A percentile compares a stretch with the other conserved stretches of the same genome.
Evolutionary conservation across 1,140 invertebrate species (phyloP).

Genomic region (Temnothorax curvispinosus): DNA sequence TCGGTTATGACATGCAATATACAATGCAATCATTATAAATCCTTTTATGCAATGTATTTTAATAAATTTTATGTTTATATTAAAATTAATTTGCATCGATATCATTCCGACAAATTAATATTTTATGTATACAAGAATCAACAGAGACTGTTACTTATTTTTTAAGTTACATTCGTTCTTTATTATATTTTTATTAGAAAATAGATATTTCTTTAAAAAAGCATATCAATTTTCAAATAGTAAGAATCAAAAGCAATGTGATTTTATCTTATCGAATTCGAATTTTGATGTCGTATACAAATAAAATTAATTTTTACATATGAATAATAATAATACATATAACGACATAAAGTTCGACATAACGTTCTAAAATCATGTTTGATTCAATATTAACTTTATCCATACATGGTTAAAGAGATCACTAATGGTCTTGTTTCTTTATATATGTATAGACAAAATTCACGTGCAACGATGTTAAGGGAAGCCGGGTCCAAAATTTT

Average conservation of each 20-base stretch:
- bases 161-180: too few relatives aligned
- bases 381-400: neutral
- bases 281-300: neutral
- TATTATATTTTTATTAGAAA: too few relatives aligned
- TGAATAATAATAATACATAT: neutral
- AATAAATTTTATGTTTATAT: neutral
- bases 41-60: neutral
- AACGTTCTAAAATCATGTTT: neutral
- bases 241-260: too few relatives aligned
- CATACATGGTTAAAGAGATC: neutral
- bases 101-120: neutral
- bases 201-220: too few relatives aligned
- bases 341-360: too few relatives aligned
- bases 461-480: neutral
- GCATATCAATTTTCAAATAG: too few relatives aligned
- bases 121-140: neutral
- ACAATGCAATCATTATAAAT: neutral
- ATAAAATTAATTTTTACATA: neutral
- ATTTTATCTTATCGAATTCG: neutral
- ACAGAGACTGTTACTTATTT: too few relatives aligned
- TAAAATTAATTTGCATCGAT: neutral
- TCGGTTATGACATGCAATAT: neutral
- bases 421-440: neutral
- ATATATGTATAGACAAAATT: neutral
- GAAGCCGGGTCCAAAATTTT: constrained; percentile 5